phyloP scores from a whole-genome alignment of 2,113 vertebrate species.

The Stigmatopora argus region DNA sequence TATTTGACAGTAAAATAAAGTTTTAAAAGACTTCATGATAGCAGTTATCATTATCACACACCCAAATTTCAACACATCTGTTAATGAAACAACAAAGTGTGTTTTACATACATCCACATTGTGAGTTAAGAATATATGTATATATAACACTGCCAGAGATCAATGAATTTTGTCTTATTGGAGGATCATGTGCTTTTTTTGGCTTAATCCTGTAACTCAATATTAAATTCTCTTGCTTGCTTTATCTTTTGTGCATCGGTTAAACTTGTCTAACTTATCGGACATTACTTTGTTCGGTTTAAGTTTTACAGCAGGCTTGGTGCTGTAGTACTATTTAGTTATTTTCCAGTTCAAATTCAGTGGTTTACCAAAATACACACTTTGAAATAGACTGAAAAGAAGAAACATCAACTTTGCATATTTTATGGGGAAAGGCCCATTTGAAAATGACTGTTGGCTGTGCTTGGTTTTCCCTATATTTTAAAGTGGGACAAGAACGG shows the following conservation, averaged over 20 bases:
- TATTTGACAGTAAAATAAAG: no score
- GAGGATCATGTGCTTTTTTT: no score
- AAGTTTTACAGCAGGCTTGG: constrained; percentile 15
- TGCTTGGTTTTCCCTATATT: neutral
- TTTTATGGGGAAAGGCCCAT: neutral
- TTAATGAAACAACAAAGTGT: no score
- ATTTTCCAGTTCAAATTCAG: constrained; percentile 15
- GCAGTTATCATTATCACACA: no score
- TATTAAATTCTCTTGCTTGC: neutral
- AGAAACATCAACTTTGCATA: constrained; percentile 30
- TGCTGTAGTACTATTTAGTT: constrained; percentile 45
- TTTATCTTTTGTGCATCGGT: neutral
- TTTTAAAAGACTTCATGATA: no score
- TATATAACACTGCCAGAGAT: neutral
- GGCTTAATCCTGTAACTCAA: neutral
- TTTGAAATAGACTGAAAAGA: constrained; percentile 6
- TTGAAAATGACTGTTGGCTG: neutral
- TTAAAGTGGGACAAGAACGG: neutral
- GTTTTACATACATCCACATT: no score
- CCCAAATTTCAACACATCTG: no score
- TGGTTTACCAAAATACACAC: constrained; percentile 23
- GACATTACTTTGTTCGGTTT: neutral
- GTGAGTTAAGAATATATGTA: neutral
- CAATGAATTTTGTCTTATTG: no score
- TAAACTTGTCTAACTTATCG: neutral